phyloP scores from a whole-genome alignment of 2,113 vertebrate genomes.

The Dasyornis broadbenti region DNA sequence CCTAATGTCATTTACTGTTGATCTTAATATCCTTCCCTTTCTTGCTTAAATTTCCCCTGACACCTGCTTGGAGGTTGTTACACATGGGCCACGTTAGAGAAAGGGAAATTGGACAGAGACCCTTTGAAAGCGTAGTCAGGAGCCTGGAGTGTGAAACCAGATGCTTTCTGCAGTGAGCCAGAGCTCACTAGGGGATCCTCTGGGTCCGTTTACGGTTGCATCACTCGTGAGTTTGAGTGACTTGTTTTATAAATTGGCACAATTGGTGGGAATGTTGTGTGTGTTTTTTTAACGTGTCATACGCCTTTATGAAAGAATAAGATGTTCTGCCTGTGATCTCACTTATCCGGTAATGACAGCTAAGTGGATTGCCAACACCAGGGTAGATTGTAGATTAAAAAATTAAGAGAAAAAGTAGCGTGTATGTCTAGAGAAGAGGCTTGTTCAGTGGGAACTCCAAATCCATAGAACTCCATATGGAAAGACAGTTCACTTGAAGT shows the following conservation, averaged over 20 bases:
- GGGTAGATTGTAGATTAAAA: neutral
- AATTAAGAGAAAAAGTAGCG: slow-evolving; percentile 4
- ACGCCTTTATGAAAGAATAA: slow-evolving; percentile 33
- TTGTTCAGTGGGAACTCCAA: slow-evolving; percentile 11
- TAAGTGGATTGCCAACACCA: neutral
- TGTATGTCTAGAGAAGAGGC: neutral
- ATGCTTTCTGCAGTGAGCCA: neutral
- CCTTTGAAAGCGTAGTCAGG: neutral
- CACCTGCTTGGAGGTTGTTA: slow-evolving; percentile 45
- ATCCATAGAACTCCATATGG: slow-evolving; percentile 22
- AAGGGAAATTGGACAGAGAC: slow-evolving; percentile 22
- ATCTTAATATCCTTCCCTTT: slow-evolving; percentile 49
- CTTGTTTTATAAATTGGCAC: slow-evolving; percentile 42
- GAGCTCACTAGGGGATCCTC: neutral
- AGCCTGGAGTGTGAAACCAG: slow-evolving; percentile 31
- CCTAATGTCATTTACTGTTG: slow-evolving; percentile 5
- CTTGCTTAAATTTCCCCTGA: slow-evolving; percentile 45
- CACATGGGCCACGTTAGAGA: neutral
- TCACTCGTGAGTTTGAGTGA: slow-evolving; percentile 23
- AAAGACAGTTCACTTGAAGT: slow-evolving; percentile 45
- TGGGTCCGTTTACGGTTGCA: neutral
- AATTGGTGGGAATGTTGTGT: slow-evolving; percentile 13
- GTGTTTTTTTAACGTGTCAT: neutral
- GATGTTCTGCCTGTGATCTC: slow-evolving; percentile 23
- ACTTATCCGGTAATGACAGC: slow-evolving; percentile 33